phyloP scores from a whole-genome alignment of 2,113 vertebrate genomes.

The Stegostoma tigrinum region DNA sequence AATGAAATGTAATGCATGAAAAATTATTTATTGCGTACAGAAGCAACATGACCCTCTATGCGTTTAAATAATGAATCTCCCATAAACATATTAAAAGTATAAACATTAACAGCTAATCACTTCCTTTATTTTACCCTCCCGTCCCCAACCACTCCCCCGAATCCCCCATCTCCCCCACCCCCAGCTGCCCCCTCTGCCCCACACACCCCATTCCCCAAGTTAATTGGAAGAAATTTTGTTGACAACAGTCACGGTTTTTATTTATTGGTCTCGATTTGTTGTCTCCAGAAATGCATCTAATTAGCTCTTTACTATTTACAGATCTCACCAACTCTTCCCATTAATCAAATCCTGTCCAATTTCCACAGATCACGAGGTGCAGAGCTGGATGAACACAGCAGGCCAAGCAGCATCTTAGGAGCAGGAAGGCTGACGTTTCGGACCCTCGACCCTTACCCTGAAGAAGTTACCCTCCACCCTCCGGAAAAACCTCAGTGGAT shows the following conservation, averaged over 20 bases:
- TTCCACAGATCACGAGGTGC: no score
- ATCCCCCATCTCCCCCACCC: no score
- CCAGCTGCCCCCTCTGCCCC: no score
- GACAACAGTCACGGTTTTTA: neutral
- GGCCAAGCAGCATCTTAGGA: no score
- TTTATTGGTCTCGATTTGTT: neutral
- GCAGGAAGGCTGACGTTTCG: no score
- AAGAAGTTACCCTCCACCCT: no score
- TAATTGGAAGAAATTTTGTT: neutral
- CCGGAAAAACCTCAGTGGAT: no score
- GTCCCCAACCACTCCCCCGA: neutral
- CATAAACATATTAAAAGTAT: neutral
- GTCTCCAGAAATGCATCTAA: neutral
- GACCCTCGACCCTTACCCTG: no score
- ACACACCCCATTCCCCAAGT: neutral
- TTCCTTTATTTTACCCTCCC: neutral
- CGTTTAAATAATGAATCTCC: neutral
- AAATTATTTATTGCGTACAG: conserved; percentile 39
- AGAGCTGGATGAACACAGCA: no score
- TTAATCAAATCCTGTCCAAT: neutral
- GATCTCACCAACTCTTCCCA: neutral
- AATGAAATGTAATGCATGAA: conserved; percentile 18
- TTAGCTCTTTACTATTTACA: neutral
- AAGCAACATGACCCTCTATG: neutral
- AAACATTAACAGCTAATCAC: neutral